Conservation (phyloP, 1,140 invertebrate species). For the Macrosteles quadrilineatus region DNA sequence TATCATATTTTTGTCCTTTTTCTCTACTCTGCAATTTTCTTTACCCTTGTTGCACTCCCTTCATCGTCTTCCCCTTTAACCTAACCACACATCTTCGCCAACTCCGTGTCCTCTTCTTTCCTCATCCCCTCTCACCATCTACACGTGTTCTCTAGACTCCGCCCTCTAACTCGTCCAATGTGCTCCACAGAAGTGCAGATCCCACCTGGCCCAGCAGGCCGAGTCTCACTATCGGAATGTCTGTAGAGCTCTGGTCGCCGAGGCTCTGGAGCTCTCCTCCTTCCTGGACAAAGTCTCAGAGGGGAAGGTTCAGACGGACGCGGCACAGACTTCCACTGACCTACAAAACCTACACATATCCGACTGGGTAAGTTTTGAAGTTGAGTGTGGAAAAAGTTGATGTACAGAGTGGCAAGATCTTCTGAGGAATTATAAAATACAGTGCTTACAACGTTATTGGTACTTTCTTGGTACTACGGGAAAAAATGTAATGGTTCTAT, state of each 20-base stretch:
- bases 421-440: too few relatives aligned
- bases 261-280: constrained; percentile 84
- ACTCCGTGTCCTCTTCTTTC: neutral
- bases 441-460: too few relatives aligned
- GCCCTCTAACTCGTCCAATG: too few relatives aligned
- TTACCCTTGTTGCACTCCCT: too few relatives aligned
- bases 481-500: too few relatives aligned
- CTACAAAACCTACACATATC: constrained; percentile 78
- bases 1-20: too few relatives aligned
- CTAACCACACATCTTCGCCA: neutral
- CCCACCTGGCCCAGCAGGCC: constrained; percentile 54
- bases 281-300: constrained; percentile 82
- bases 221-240: constrained; percentile 89
- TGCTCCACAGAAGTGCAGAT: constrained; percentile 57
- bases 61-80: neutral
- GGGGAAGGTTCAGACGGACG: constrained; percentile 58
- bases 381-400: too few relatives aligned
- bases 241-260: constrained; percentile 85
- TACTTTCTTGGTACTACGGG: too few relatives aligned
- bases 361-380: constrained; percentile 76
- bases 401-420: too few relatives aligned
- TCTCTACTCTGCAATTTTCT: too few relatives aligned
- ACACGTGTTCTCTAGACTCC: too few relatives aligned
- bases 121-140: too few relatives aligned
- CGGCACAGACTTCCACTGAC: constrained; percentile 60